A percentile compares a stretch with the other conserved stretches of the same genome.
phyloP scores from a whole-genome alignment of 2,888 invertebrate genomes.

The Eupeodes latifasciatus region DNA sequence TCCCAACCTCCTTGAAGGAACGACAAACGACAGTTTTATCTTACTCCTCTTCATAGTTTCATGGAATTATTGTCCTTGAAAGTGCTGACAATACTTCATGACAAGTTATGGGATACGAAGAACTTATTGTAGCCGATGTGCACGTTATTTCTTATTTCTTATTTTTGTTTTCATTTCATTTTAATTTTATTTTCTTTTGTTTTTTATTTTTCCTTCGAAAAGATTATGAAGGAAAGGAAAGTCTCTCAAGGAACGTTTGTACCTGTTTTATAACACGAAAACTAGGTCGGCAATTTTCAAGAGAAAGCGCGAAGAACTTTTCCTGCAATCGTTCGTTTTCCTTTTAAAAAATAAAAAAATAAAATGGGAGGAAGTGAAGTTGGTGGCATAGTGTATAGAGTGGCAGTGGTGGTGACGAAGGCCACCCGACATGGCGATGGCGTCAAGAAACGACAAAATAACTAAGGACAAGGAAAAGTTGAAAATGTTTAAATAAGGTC shows the following conservation, averaged over 20 bases:
- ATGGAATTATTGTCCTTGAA: slow-evolving; percentile 72
- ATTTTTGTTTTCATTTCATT: not conserved
- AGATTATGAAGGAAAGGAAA: slow-evolving; percentile 62
- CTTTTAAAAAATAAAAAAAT: not conserved
- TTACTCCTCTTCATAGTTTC: slow-evolving; percentile 32
- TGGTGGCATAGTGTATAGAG: not conserved
- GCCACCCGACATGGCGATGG: not conserved
- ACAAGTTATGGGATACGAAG: slow-evolving; percentile 58
- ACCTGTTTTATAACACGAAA: slow-evolving; percentile 33
- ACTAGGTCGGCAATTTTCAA: slow-evolving; percentile 58
- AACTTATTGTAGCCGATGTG: slow-evolving; percentile 56
- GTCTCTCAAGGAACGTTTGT: not conserved
- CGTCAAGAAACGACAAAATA: slow-evolving; percentile 27
- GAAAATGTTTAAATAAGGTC: slow-evolving; percentile 54
- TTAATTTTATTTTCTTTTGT: not conserved
- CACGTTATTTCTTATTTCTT: slow-evolving; percentile 37
- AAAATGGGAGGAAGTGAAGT: not conserved
- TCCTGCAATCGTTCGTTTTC: slow-evolving; percentile 9
- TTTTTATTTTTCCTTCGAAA: slow-evolving; percentile 4
- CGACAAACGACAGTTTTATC: slow-evolving; percentile 26
- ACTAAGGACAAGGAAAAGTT: slow-evolving; percentile 18
- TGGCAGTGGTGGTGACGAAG: not conserved
- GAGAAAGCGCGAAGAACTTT: slow-evolving; percentile 13
- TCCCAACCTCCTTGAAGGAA: slow-evolving; percentile 17
- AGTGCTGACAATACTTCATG: slow-evolving; percentile 68